Percentiles rank a stretch among this genome's conserved stretches.
These are phyloP conservation scores for Lycodopsis pacificus DNA, from an alignment of 2,797 vertebrate species.

Conservation along the genomic window DNA sequence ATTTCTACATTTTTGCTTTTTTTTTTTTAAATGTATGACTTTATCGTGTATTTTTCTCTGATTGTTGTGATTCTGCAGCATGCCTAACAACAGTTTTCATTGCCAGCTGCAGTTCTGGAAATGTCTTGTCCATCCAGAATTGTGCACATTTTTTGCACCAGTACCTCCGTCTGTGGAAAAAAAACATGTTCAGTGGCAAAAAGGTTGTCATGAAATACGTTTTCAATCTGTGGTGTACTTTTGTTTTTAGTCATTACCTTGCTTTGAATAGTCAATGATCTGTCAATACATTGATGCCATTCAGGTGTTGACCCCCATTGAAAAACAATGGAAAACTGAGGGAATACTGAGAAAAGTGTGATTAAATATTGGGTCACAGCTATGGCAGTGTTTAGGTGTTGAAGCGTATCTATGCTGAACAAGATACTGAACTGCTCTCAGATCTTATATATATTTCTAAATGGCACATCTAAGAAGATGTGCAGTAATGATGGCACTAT, in stretches of 20 bases:
- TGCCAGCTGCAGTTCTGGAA: not conserved
- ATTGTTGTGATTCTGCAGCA: not conserved
- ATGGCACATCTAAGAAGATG: not conserved
- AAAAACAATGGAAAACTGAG: not conserved
- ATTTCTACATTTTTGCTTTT: too few relatives aligned
- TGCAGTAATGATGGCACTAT: not conserved
- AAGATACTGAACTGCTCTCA: constrained; percentile 7
- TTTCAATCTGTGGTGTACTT: not conserved
- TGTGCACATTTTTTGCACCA: not conserved
- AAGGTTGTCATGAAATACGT: not conserved
- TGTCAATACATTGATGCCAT: not conserved
- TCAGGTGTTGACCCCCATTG: not conserved
- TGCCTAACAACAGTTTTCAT: not conserved
- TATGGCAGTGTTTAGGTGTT: not conserved
- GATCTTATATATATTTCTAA: not conserved
- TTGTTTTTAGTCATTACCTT: not conserved
- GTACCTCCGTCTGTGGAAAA: not conserved
- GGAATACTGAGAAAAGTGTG: not conserved
- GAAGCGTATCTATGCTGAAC: not conserved
- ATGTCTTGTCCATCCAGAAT: not conserved
- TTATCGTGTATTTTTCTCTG: not conserved
- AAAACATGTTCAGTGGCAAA: not conserved
- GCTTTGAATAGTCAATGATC: not conserved
- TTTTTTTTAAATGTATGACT: not conserved
- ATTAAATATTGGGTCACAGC: not conserved